Evolutionary conservation across 2,113 vertebrate genomes (phyloP).

Genomic region (Poeciliopsis occidentalis): DNA sequence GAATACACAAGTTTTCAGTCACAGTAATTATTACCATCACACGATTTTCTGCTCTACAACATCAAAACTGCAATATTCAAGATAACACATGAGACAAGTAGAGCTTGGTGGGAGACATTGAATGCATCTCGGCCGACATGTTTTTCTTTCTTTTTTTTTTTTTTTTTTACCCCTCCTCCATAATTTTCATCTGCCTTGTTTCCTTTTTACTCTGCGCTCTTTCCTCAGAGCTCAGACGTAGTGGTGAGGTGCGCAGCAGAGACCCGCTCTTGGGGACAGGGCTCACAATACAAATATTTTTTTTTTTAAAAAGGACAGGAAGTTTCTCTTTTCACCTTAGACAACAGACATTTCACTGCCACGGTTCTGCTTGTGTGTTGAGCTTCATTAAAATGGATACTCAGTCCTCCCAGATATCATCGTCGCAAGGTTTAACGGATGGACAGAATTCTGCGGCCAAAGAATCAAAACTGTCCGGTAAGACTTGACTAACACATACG

Average conservation of each 20-base stretch:
- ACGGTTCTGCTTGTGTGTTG: conserved; percentile 28
- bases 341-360: conserved; percentile 25
- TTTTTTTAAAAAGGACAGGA: conserved; percentile 22
- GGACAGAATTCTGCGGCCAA: conserved; percentile 77
- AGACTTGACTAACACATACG: conserved; percentile 37
- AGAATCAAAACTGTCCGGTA: conserved; percentile 81
- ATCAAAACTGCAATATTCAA: background rate
- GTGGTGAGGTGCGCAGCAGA: conserved; percentile 40
- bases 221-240: conserved; percentile 44
- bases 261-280: conserved; percentile 55
- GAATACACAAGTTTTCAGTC: background rate
- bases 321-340: background rate
- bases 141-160: conserved; percentile 10
- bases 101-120: background rate
- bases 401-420: conserved; percentile 82
- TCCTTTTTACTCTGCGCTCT: conserved; percentile 33
- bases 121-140: conserved; percentile 58
- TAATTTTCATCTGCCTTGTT: conserved; percentile 44
- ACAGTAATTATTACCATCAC: background rate
- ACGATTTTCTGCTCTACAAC: background rate
- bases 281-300: conserved; percentile 34
- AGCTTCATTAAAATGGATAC: conserved; percentile 77
- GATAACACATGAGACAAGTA: background rate
- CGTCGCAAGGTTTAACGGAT: conserved; percentile 80
- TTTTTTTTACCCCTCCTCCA: conserved; percentile 45